These are phyloP conservation scores for Cylas formicarius DNA, from an alignment of 1,140 invertebrate species.

Conservation along the genomic window DNA sequence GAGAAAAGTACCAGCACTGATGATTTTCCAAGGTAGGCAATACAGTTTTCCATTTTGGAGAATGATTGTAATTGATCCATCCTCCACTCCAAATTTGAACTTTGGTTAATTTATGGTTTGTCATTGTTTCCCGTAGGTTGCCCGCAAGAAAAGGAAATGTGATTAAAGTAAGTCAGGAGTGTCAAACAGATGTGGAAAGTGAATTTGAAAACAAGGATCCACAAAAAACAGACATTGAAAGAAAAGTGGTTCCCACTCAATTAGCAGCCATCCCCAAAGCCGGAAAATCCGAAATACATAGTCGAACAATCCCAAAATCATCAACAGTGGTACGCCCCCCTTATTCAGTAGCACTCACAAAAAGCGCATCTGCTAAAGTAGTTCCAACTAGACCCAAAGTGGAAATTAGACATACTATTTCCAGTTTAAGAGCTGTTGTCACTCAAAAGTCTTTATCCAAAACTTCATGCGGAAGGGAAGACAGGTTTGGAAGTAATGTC, in stretches of 20 bases:
- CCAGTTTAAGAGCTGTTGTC: too few relatives aligned
- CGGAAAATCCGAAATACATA: not conserved
- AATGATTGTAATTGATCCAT: slow-evolving; percentile 1
- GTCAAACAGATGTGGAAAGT: slow-evolving; percentile 34
- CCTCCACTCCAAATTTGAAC: too few relatives aligned
- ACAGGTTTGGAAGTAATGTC: too few relatives aligned
- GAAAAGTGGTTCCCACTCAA: slow-evolving; percentile 33
- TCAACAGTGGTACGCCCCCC: slow-evolving; percentile 33
- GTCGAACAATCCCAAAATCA: slow-evolving; percentile 8
- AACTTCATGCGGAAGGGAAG: too few relatives aligned
- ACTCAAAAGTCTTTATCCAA: too few relatives aligned
- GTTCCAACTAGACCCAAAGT: slow-evolving; percentile 44
- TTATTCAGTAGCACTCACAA: slow-evolving; percentile 45
- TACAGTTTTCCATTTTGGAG: not conserved
- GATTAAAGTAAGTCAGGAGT: slow-evolving; percentile 36
- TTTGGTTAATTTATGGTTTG: too few relatives aligned
- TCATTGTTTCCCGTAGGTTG: slow-evolving; percentile 42
- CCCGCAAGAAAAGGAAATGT: slow-evolving; percentile 41
- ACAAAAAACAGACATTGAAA: slow-evolving; percentile 34
- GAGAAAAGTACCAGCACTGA: slow-evolving; percentile 46
- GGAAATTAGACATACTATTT: too few relatives aligned
- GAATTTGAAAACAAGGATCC: slow-evolving; percentile 33
- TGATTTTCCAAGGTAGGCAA: slow-evolving; percentile 30
- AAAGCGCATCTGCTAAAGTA: slow-evolving; percentile 34
- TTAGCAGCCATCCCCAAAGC: slow-evolving; percentile 15